phyloP scores from a whole-genome alignment of 2,888 invertebrate species.

The Acronicta psi region DNA sequence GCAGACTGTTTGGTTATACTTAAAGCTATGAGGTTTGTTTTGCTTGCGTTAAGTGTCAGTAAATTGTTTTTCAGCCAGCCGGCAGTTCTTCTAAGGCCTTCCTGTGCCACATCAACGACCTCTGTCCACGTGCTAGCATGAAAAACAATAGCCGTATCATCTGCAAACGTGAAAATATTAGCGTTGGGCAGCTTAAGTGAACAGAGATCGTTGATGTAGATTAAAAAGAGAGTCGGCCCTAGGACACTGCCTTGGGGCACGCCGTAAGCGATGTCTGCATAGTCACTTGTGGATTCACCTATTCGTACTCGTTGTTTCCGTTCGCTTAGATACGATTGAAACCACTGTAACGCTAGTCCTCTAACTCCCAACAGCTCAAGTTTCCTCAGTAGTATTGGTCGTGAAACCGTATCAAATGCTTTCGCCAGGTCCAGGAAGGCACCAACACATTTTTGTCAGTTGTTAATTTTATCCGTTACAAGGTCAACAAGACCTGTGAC shows the following conservation, averaged over 20 bases:
- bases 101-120: slow-evolving; percentile 1
- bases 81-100: not conserved
- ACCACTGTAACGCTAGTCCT: not conserved
- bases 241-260: not conserved
- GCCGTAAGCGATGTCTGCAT: not conserved
- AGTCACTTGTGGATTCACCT: not conserved
- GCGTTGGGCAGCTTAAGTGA: not conserved
- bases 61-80: slow-evolving; percentile 5
- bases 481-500: not conserved
- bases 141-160: slow-evolving; percentile 6
- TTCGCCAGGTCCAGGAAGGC: slow-evolving; percentile 1
- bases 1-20: not conserved
- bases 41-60: not conserved
- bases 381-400: not conserved
- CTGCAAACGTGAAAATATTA: slow-evolving; percentile 4
- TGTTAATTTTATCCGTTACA: slow-evolving; percentile 1
- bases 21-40: no score
- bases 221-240: not conserved
- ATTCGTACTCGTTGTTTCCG: not conserved
- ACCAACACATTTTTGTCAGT: slow-evolving; percentile 2
- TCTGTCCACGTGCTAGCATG: slow-evolving; percentile 2
- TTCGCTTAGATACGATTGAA: not conserved
- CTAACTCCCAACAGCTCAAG: not conserved
- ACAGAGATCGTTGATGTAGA: slow-evolving; percentile 1
- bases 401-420: slow-evolving; percentile 1